Conservation (phyloP, 1,140 invertebrate genomes). For the silkworm (Bombyx mori) region ASM3026992v2 NC_085116.1:10381501-10382000, state of each 20-base stretch:
- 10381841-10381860: conserved; percentile 67
- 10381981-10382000: conserved; percentile 30
- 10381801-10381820: conserved; percentile 68
- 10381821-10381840: conserved; percentile 64
- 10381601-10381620: no score
- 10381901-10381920: conserved; percentile 31
- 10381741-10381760: no score
- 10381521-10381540: conserved; percentile 68
- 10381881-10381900: conserved; percentile 54
- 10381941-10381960: conserved; percentile 59
- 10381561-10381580: conserved; percentile 64
- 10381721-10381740: no score
- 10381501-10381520: conserved; percentile 64
- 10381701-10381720: no score
- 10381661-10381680: no score
- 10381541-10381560: conserved; percentile 56
- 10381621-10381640: no score
- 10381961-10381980: conserved; percentile 60
- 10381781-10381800: conserved; percentile 49
- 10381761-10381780: conserved; percentile 29
- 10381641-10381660: no score
- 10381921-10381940: conserved; percentile 62
- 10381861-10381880: conserved; percentile 65
- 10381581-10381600: conserved; percentile 31
- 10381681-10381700: no score